Evolutionary conservation across 1,140 invertebrate genomes (phyloP).

Genomic region (Drosophila mauritiana): DNA sequence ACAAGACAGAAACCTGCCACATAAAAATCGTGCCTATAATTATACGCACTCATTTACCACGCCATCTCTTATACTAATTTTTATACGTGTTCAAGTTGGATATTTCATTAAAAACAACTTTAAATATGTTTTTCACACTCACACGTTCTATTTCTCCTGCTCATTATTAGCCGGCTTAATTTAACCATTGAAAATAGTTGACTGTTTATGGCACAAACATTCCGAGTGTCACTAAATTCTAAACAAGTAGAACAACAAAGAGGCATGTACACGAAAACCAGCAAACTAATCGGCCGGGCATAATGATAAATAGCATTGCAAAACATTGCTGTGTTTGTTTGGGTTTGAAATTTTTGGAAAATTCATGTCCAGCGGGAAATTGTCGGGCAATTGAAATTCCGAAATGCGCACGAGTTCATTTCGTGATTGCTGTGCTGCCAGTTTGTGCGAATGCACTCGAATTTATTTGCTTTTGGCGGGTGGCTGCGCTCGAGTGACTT

Average conservation of each 20-base stretch:
- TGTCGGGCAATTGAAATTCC: slow-evolving; percentile 9
- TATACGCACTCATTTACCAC: too few species aligned
- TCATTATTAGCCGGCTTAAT: not conserved
- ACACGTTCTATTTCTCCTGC: not conserved
- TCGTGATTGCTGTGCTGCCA: slow-evolving; percentile 17
- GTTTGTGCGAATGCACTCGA: slow-evolving; percentile 31
- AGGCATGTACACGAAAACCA: slow-evolving; percentile 11
- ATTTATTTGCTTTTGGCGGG: slow-evolving; percentile 14
- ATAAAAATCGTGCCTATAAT: too few species aligned
- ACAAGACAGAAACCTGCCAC: not conserved
- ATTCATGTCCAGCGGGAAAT: slow-evolving; percentile 20
- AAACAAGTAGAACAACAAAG: slow-evolving; percentile 4
- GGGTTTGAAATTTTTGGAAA: slow-evolving; percentile 16
- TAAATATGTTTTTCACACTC: too few species aligned
- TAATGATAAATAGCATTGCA: slow-evolving; percentile 16
- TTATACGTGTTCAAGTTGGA: too few species aligned
- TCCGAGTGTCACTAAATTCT: not conserved
- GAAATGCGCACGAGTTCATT: slow-evolving; percentile 28
- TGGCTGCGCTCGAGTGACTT: slow-evolving; percentile 28
- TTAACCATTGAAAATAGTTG: not conserved
- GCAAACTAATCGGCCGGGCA: slow-evolving; percentile 15
- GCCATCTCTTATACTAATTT: too few species aligned
- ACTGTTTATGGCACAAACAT: not conserved
- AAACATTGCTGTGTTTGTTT: slow-evolving; percentile 12
- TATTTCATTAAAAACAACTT: too few species aligned